Evolutionary conservation across 2,113 vertebrate genomes (phyloP).

Genomic region (Rousettus leschenaultii): DNA sequence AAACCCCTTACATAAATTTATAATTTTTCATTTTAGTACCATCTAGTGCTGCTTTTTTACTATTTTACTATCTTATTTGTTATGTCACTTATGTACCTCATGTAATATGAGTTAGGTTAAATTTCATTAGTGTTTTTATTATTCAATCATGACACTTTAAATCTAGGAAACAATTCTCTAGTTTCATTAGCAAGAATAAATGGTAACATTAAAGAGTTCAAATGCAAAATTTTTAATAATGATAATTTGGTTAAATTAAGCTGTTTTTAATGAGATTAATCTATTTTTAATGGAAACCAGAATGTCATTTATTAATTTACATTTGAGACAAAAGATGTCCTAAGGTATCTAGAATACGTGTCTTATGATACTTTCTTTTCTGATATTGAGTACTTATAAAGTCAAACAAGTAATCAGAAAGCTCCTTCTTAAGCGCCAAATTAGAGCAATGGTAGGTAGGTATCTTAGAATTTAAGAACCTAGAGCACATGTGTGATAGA

Average conservation of each 20-base stretch:
- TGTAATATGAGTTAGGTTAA: slow-evolving; percentile 1
- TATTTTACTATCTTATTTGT: not conserved
- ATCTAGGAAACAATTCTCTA: not conserved
- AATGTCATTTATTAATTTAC: not conserved
- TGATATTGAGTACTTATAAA: not conserved
- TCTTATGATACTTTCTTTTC: not conserved
- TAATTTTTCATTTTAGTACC: slow-evolving; percentile 15
- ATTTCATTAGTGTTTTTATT: not conserved
- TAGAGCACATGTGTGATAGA: not conserved
- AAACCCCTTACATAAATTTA: not conserved
- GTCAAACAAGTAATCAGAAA: not conserved
- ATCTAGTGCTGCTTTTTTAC: not conserved
- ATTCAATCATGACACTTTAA: not conserved
- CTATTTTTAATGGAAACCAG: not conserved
- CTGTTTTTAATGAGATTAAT: not conserved
- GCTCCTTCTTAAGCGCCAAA: not conserved
- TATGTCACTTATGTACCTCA: not conserved
- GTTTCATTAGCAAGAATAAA: not conserved
- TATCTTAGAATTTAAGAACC: not conserved
- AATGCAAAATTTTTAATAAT: not conserved
- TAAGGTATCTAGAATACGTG: not conserved
- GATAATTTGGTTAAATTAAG: not conserved
- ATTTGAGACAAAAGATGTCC: not conserved
- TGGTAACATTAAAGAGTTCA: not conserved
- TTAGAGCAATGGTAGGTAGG: not conserved